Evolutionary conservation across 2,888 invertebrate species (phyloP).

Genomic region (Nemapogon koenigi): DNA sequence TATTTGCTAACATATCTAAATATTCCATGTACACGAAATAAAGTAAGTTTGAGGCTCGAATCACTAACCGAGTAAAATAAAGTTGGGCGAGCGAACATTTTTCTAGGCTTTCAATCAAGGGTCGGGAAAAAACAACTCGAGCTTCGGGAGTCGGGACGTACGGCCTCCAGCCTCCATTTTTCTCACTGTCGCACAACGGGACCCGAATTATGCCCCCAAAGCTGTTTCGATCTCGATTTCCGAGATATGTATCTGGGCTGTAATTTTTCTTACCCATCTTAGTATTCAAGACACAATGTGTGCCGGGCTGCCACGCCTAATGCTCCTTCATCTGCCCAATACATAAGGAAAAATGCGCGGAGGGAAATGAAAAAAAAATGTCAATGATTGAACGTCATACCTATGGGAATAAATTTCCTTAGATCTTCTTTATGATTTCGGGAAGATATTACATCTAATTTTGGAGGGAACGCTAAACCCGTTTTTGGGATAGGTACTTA

Average conservation of each 20-base stretch:
- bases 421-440: constrained; percentile 5
- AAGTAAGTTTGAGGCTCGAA: background rate
- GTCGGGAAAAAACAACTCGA: constrained; percentile 17
- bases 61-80: constrained; percentile 3
- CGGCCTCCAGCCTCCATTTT: constrained; percentile 32
- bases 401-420: constrained; percentile 56
- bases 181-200: constrained; percentile 30
- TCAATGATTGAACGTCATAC: constrained; percentile 60
- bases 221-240: constrained; percentile 36
- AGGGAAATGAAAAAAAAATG: constrained; percentile 34
- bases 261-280: constrained; percentile 47
- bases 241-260: constrained; percentile 40
- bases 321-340: constrained; percentile 18
- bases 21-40: too few relatives aligned
- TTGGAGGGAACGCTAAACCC: too few relatives aligned
- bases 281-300: constrained; percentile 41
- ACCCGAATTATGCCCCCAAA: constrained; percentile 35
- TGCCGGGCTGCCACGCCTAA: constrained; percentile 32
- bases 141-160: constrained; percentile 19
- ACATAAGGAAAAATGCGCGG: constrained; percentile 23
- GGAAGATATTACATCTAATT: too few relatives aligned
- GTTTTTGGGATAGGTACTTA: too few relatives aligned
- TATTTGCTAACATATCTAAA: too few relatives aligned
- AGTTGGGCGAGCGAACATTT: constrained; percentile 8
- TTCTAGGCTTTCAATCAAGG: constrained; percentile 25